Base-by-base conservation (phyloP, 2,797 vertebrate genomes). In the Tachyglossus aculeatus region DNA sequence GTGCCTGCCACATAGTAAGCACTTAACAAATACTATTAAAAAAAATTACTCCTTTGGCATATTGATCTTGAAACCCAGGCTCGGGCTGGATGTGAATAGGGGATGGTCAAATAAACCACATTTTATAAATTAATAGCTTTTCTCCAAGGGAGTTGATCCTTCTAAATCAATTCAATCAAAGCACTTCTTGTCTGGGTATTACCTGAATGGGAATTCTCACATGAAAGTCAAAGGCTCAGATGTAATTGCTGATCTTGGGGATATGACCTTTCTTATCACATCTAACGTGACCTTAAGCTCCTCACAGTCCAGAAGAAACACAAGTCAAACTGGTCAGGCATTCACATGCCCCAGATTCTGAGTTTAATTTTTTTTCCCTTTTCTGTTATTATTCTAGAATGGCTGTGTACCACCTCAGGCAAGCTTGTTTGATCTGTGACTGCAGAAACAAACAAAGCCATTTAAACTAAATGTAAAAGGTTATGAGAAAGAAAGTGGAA, bases 401-500 rank as follows among this genome's bases (percentile, higher is more conserved):
- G 55, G 36, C 53, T 58, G 27, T 69, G 80, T 80, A 81, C 59
- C 61, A 78, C 60, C 78, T 18, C 27, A 36, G 10, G 75, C 65
- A 37, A 16, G n/a, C 52, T 71, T 79, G 66, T 52, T 81, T 80
- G 55, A 83, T 77, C 76, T 54, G 52, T 1, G n/a, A 48, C 45
- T 77, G 39, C 58, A 83, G 63, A 86, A 90, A 83, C 58, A 85
- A 85, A 57, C 43, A 82, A 84, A 86, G 66, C 59, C 76, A 67
- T 81, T 74, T 81, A 80, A 85, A 78, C 40, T 68, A 76, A 85
- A 83, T 59, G 56, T 63, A 80, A 79, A 79, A 85, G 78, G 67
- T 78, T 85, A 78, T 29, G 38, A 76, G 79, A 50, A 76, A 50
- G 44, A 69, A 69, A 31, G 53, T 51, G 69, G n/a, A 67, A 62